A percentile compares a stretch with the other conserved stretches of the same genome.
These are phyloP conservation scores for Apus apus DNA, from an alignment of 2,113 vertebrate species.

Conservation along the genomic window DNA sequence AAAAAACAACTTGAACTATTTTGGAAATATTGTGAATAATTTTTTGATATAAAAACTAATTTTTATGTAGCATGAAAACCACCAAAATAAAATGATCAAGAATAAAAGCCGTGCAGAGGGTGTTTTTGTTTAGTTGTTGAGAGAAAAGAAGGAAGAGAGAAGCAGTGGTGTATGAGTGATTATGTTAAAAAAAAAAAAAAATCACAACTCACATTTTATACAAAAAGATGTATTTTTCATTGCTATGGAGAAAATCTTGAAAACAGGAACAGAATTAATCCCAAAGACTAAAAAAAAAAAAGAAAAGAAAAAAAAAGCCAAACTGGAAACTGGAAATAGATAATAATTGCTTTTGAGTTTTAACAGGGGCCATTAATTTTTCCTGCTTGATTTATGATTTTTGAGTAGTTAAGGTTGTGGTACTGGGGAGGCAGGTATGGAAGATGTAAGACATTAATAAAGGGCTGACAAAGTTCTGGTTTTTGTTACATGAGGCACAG, in stretches of 20 bases:
- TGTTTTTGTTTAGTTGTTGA: slow-evolving; percentile 61
- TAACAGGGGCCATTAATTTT: neutral
- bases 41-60: slow-evolving; percentile 70
- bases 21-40: slow-evolving; percentile 73
- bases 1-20: slow-evolving; percentile 65
- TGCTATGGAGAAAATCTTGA: neutral
- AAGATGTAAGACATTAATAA: neutral
- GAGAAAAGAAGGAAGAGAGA: neutral
- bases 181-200: neutral
- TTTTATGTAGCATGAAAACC: slow-evolving; percentile 72
- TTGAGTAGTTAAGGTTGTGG: neutral
- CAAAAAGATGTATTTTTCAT: neutral
- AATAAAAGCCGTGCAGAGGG: slow-evolving; percentile 62
- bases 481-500: neutral
- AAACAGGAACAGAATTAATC: neutral
- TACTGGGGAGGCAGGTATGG: neutral
- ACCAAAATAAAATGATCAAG: slow-evolving; percentile 75
- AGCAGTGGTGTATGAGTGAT: neutral
- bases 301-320: neutral
- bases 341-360: neutral
- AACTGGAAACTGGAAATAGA: neutral
- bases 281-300: neutral
- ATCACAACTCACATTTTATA: neutral
- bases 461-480: neutral
- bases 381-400: neutral